Evolutionary conservation across 2,888 invertebrate genomes (phyloP).

Genomic region (Drosophila pseudotakahashii): DNA sequence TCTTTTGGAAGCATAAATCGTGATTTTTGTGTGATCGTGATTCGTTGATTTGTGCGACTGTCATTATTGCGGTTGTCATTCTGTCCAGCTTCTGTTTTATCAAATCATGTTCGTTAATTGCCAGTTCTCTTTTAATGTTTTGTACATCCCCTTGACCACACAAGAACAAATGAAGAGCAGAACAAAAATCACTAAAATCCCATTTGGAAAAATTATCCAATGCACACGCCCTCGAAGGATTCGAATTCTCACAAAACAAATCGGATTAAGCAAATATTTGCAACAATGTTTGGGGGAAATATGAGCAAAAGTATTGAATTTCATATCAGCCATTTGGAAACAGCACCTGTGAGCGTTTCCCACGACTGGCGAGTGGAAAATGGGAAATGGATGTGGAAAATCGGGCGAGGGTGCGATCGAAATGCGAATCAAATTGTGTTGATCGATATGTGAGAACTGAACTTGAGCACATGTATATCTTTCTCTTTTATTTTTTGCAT

Average conservation of each 20-base stretch:
- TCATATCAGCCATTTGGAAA: slow-evolving; percentile 54
- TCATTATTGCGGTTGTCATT: slow-evolving; percentile 64
- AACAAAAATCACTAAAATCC: not conserved
- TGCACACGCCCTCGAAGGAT: slow-evolving; percentile 19
- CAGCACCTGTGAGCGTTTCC: slow-evolving; percentile 73
- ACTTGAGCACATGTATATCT: not conserved
- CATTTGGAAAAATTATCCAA: slow-evolving; percentile 39
- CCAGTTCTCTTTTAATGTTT: slow-evolving; percentile 29
- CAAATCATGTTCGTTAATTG: slow-evolving; percentile 70
- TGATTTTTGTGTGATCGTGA: slow-evolving; percentile 71
- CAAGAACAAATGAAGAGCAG: slow-evolving; percentile 3
- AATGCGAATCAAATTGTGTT: slow-evolving; percentile 75
- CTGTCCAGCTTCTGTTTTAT: slow-evolving; percentile 41
- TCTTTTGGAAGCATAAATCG: slow-evolving; percentile 57
- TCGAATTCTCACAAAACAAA: slow-evolving; percentile 49
- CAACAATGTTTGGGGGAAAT: slow-evolving; percentile 46
- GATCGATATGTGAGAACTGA: slow-evolving; percentile 61
- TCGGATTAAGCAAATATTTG: slow-evolving; percentile 68
- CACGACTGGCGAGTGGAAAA: slow-evolving; percentile 46
- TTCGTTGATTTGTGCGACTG: slow-evolving; percentile 72
- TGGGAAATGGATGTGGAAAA: slow-evolving; percentile 5
- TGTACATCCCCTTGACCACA: slow-evolving; percentile 50
- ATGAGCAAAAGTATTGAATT: slow-evolving; percentile 57
- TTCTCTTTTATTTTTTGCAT: slow-evolving; percentile 39
- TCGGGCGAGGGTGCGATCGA: slow-evolving; percentile 23